phyloP scores from a whole-genome alignment of 2,113 vertebrate species.

The Hylia prasina region DNA sequence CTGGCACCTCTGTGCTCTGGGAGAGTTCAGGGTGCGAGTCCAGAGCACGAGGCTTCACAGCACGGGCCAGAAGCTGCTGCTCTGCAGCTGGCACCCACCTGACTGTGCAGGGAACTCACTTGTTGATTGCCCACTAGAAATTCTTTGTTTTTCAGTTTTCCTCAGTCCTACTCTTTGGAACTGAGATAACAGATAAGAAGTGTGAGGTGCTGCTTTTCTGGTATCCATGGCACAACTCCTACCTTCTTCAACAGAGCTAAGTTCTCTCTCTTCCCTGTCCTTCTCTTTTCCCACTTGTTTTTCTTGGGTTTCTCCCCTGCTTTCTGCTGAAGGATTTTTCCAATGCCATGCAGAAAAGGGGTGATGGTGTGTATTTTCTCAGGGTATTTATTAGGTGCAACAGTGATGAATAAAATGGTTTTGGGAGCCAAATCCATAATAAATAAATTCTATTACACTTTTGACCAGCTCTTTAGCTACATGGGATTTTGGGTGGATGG shows the following conservation, averaged over 20 bases:
- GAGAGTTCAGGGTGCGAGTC: not conserved
- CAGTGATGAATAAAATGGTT: not conserved
- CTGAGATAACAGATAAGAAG: not conserved
- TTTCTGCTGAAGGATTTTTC: not conserved
- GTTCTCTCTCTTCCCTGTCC: not conserved
- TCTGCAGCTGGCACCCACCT: not conserved
- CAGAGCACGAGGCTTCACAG: too few relatives aligned
- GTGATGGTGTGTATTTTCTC: not conserved
- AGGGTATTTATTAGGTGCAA: not conserved
- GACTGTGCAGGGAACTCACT: fast-evolving
- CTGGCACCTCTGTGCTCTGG: not conserved
- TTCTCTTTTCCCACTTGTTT: not conserved
- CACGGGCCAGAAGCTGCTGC: not conserved
- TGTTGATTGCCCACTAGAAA: not conserved
- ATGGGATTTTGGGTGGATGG: not conserved
- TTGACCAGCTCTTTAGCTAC: not conserved
- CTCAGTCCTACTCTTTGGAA: not conserved
- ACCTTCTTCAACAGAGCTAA: not conserved
- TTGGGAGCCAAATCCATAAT: not conserved
- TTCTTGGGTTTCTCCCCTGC: not conserved
- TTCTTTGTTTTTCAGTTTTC: not conserved
- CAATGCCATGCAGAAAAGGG: not conserved
- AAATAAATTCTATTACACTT: not conserved
- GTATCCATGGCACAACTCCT: not conserved
- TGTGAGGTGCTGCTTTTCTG: not conserved